Evolutionary conservation across 2,888 invertebrate genomes (phyloP), one percentile per base, ranked within the genome.

Genomic region (Kuschelorhynchus macadamiae): DNA sequence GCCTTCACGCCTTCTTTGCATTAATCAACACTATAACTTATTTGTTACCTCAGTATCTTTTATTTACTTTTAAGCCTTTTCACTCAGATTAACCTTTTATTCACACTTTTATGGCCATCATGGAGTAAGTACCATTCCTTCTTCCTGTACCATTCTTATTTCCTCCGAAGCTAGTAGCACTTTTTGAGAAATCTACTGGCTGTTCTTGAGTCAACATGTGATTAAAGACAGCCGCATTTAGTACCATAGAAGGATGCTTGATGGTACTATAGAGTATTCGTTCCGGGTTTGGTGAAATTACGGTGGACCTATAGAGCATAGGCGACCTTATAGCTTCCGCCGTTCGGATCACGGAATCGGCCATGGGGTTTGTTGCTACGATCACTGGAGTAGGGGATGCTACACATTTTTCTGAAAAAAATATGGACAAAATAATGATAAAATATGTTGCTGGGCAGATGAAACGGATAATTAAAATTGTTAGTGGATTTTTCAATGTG

Each of bases 221-320:
- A 52, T 65, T 68, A 39, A 73, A 74, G 7, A 74, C 67, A 7
- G 72, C 53, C 0, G 80, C 76, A 63, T 75, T 81, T 42, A 83
- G 70, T 18, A 83, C 81, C 2, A 82, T 81, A 5, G 81, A 79
- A 0, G 84, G 83, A 71, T 82, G 83, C 71, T 83, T 81, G 25
- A 84, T 78, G 8, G 81, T 82, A 2, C 83, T 81, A 71, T 83
- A 83, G 7, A 84, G 72, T 14, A 83, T 72, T 33, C 84, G 83
- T 76, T 87, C 86, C n/a, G 87, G 87, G 77, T 87, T 87, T 7
- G 87, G 86, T 0, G 87, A 87, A 67, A 87, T 87, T 0, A 87
- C 87, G 1, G 87, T 86, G 0, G 86, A 86, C 67, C 85, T 78
- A 68, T 85, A 85, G 11, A 85, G 80, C 82, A 85, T 81, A 14